Conservation (phyloP, 2,888 invertebrate genomes). For the Drosophila longiperda region DNA sequence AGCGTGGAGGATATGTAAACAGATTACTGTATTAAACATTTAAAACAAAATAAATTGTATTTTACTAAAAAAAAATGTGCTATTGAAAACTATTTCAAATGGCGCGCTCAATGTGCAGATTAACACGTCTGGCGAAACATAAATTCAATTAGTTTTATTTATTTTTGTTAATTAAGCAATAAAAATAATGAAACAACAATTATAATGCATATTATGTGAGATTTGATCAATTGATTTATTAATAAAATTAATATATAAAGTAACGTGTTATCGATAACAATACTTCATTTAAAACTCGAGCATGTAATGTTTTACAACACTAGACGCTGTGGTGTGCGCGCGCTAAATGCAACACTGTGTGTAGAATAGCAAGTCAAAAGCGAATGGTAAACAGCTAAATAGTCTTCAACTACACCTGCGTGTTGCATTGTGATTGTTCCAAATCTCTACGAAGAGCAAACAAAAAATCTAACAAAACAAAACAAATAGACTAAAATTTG, state of each 20-base stretch:
- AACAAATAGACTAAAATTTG: constrained; percentile 15
- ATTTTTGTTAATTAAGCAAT: not conserved
- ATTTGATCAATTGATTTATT: not conserved
- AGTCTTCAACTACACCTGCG: constrained; percentile 69
- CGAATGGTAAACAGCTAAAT: constrained; percentile 57
- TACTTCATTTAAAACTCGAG: not conserved
- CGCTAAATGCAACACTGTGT: constrained; percentile 66
- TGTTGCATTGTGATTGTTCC: constrained; percentile 45
- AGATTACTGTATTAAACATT: constrained; percentile 15
- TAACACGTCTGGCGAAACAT: constrained; percentile 7
- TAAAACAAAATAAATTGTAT: constrained; percentile 10
- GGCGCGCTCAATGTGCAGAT: not conserved
- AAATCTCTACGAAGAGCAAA: constrained; percentile 26
- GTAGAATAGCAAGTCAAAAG: constrained; percentile 73
- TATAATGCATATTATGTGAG: not conserved
- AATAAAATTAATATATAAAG: not conserved
- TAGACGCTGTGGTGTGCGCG: constrained; percentile 6
- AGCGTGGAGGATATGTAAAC: constrained; percentile 96
- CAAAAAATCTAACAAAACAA: constrained; percentile 33
- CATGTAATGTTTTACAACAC: constrained; percentile 1
- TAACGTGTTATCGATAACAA: constrained; percentile 1
- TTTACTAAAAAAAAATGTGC: not conserved
- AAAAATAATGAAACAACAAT: not conserved
- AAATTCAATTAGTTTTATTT: not conserved
- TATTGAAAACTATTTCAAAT: constrained; percentile 7